Percentiles rank a stretch among this genome's conserved stretches.
Evolutionary conservation across 2,113 vertebrate species (phyloP).

Genomic region (Xenotilapia longispinis): DNA sequence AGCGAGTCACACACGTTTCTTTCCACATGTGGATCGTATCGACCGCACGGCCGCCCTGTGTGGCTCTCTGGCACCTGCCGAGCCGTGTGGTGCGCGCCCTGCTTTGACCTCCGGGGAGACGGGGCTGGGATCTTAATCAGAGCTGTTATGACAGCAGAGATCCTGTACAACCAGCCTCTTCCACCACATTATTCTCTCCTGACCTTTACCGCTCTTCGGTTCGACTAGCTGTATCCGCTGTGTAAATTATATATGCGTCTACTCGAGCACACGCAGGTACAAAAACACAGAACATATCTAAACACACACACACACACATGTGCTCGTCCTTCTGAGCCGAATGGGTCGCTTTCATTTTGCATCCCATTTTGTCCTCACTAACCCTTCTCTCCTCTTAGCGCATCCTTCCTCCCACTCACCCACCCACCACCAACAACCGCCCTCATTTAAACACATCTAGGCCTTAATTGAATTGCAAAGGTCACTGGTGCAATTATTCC

Average conservation of each 20-base stretch:
- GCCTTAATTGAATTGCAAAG: constrained; percentile 74
- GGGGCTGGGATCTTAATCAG: constrained; percentile 57
- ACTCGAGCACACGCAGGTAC: background rate
- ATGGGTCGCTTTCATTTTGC: constrained; percentile 5
- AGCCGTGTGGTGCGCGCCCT: background rate
- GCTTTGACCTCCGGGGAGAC: constrained; percentile 35
- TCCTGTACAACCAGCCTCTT: constrained; percentile 34
- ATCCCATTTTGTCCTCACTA: constrained; percentile 1
- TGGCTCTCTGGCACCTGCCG: background rate
- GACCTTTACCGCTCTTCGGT: constrained; percentile 57
- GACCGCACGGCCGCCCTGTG: background rate
- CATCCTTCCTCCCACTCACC: background rate
- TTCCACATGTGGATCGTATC: background rate
- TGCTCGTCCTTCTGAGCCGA: background rate
- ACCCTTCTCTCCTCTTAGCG: background rate
- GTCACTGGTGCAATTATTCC: constrained; percentile 72
- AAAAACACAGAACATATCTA: background rate
- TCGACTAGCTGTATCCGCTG: constrained; percentile 35
- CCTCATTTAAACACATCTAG: constrained; percentile 70
- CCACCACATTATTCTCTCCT: constrained; percentile 64
- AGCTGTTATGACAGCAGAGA: constrained; percentile 59
- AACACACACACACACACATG: background rate
- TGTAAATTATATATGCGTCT: constrained; percentile 42
- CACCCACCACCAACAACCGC: background rate
- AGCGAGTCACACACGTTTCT: background rate